Evolutionary conservation across 2,888 invertebrate genomes (phyloP).

Genomic region (Villa cingulata): DNA sequence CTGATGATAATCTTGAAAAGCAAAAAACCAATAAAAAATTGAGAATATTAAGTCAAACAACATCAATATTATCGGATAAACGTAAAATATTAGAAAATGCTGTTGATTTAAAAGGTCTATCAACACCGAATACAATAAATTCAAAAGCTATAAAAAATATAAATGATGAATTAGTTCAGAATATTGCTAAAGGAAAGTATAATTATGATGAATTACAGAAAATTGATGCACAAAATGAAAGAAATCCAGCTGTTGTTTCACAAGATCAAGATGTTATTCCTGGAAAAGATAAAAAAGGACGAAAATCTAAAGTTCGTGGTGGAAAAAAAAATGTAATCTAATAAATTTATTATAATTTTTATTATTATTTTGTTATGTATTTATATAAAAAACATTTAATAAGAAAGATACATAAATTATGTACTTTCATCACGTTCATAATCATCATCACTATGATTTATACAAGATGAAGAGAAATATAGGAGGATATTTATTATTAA

Average conservation of each 20-base stretch:
- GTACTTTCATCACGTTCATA: too few relatives aligned
- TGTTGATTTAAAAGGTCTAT: neutral
- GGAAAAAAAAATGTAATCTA: too few relatives aligned
- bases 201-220: neutral
- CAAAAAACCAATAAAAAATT: neutral
- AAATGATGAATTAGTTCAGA: neutral
- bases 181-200: neutral
- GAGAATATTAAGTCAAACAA: neutral
- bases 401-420: too few relatives aligned
- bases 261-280: neutral
- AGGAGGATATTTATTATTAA: too few relatives aligned
- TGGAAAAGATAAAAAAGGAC: too few relatives aligned
- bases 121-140: neutral
- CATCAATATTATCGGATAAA: neutral
- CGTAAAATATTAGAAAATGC: conserved; percentile 1
- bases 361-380: too few relatives aligned
- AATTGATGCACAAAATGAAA: conserved; percentile 2
- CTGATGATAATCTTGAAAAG: neutral
- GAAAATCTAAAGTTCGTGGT: too few relatives aligned
- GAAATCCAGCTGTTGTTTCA: neutral
- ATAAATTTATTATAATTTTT: too few relatives aligned
- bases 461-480: too few relatives aligned
- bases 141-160: neutral
- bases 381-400: too few relatives aligned
- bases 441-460: too few relatives aligned